phyloP scores from a whole-genome alignment of 2,888 invertebrate genomes.

The Poecilus cupreus region DNA sequence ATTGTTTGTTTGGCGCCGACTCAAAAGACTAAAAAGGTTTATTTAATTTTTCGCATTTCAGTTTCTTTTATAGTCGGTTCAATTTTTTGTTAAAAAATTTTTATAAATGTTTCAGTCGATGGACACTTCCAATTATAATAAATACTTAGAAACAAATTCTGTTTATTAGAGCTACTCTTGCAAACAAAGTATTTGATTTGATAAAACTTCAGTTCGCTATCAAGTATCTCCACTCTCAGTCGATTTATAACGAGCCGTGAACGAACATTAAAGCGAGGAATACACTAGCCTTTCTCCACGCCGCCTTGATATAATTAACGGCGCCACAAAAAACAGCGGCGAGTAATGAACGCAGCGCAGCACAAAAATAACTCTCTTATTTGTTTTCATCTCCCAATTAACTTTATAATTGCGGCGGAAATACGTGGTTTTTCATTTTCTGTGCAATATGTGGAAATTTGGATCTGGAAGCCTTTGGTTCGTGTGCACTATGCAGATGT shows the following conservation, averaged over 20 bases:
- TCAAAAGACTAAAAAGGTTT: no score
- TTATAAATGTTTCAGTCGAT: no score
- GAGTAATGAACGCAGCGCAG: conserved; percentile 13
- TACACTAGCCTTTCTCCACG: background rate
- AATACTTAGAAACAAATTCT: no score
- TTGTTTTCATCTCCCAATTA: conserved; percentile 42
- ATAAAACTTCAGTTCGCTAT: no score
- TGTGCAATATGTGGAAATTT: background rate
- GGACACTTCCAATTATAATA: no score
- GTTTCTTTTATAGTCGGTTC: no score
- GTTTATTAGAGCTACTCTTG: no score
- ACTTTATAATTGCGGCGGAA: conserved; percentile 36
- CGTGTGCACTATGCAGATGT: background rate
- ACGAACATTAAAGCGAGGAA: background rate
- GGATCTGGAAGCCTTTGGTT: background rate
- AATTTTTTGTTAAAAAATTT: no score
- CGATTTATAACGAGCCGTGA: background rate
- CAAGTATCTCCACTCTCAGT: background rate
- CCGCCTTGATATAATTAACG: conserved; percentile 14
- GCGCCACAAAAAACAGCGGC: background rate
- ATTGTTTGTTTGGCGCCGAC: no score
- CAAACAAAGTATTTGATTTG: no score
- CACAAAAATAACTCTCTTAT: conserved; percentile 38
- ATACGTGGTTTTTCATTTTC: conserved; percentile 20
- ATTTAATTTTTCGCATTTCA: no score